Evolutionary conservation across 2,888 invertebrate species (phyloP).

Genomic region (Elgonia sp.): DNA sequence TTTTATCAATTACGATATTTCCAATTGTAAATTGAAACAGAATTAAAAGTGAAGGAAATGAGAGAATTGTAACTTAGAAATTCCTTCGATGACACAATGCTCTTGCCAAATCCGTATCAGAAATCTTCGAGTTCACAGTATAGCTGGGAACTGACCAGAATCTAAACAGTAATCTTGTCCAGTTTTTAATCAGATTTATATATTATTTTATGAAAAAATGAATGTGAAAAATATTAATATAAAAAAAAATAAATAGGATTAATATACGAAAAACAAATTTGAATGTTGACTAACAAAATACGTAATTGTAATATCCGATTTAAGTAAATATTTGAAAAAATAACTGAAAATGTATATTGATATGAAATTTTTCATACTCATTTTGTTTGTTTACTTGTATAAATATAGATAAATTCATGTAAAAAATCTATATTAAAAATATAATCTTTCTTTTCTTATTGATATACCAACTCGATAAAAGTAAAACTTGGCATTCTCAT

Average conservation of each 20-base stretch:
- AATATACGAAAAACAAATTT: too few species aligned
- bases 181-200: conserved; percentile 10
- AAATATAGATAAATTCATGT: too few species aligned
- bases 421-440: too few species aligned
- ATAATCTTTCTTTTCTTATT: too few species aligned
- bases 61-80: neutral
- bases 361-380: too few species aligned
- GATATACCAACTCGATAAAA: too few species aligned
- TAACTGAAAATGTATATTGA: too few species aligned
- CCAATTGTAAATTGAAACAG: neutral
- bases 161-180: conserved; percentile 18
- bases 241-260: neutral
- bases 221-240: neutral
- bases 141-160: conserved; percentile 33
- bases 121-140: conserved; percentile 9
- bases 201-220: neutral
- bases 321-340: too few species aligned
- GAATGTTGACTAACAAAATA: too few species aligned
- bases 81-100: conserved; percentile 7
- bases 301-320: too few species aligned
- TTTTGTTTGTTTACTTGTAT: too few species aligned
- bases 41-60: neutral
- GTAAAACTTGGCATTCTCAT: too few species aligned
- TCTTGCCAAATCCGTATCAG: conserved; percentile 38
- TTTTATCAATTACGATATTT: neutral